Conservation (phyloP, 2,113 vertebrate genomes). For the Sturnus vulgaris region DNA sequence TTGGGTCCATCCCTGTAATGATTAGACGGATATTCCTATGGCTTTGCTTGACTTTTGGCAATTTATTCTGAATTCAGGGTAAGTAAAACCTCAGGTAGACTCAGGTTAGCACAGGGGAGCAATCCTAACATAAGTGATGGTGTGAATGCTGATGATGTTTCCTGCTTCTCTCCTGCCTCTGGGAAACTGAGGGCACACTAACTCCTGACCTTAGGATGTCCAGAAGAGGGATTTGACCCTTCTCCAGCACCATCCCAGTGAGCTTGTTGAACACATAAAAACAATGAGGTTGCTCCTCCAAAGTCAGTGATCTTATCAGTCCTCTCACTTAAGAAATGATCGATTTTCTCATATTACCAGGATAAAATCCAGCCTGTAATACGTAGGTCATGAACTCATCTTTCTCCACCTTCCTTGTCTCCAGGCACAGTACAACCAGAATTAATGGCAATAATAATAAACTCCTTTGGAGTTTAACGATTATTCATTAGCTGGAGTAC, state of each 20-base stretch:
- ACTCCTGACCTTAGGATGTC: background rate
- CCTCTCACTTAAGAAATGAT: slow-evolving; percentile 3
- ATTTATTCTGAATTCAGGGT: background rate
- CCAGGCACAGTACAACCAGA: background rate
- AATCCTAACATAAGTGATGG: background rate
- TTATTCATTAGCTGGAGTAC: slow-evolving; percentile 19
- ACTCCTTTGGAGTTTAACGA: background rate
- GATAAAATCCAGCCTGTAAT: background rate
- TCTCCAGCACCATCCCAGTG: background rate
- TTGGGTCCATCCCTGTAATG: background rate
- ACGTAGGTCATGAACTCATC: background rate
- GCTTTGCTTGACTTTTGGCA: background rate
- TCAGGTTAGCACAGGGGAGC: background rate
- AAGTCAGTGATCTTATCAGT: background rate
- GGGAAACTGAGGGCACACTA: background rate
- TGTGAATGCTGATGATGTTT: fast-evolving
- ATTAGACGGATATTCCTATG: background rate
- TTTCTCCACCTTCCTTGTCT: background rate
- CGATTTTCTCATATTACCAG: background rate
- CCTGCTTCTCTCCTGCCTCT: background rate
- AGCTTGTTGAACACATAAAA: background rate
- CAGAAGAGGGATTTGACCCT: background rate
- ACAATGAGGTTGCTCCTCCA: background rate
- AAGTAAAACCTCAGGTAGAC: background rate
- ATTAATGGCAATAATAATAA: slow-evolving; percentile 32